Percentiles rank a stretch among this genome's conserved stretches.
Evolutionary conservation across 2,797 vertebrate genomes (phyloP).

Genomic region (Lacerta agilis): DNA sequence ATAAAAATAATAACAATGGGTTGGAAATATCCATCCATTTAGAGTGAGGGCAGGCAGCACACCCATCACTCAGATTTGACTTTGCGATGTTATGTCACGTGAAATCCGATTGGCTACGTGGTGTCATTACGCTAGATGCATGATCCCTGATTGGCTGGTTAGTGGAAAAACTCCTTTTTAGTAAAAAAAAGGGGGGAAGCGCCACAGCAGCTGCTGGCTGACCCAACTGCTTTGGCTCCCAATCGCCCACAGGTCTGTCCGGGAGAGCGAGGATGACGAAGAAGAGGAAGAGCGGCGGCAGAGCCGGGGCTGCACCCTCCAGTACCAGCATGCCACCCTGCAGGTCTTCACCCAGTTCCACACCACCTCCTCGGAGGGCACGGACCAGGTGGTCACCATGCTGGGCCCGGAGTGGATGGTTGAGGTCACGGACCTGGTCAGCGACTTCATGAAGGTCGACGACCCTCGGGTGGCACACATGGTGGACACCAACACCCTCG

Average conservation of each 20-base stretch:
- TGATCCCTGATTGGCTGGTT: background rate
- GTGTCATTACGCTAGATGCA: too few species aligned
- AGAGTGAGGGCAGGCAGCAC: too few species aligned
- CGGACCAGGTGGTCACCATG: constrained; percentile 95
- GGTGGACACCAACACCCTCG: constrained; percentile 90
- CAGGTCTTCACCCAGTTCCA: constrained; percentile 98
- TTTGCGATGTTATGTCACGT: too few species aligned
- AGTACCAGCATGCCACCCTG: constrained; percentile 93
- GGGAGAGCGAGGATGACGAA: constrained; percentile 94
- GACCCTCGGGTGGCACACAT: constrained; percentile 91
- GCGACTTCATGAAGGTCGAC: constrained; percentile 91
- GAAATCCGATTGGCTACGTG: too few species aligned
- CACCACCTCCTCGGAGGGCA: constrained; percentile 93
- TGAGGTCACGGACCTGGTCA: constrained; percentile 95
- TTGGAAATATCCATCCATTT: too few species aligned
- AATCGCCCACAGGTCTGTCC: constrained; percentile 65
- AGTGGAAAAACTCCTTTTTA: background rate
- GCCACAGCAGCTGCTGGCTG: background rate
- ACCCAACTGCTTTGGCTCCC: background rate
- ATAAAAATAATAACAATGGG: too few species aligned
- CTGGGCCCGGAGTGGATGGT: constrained; percentile 97
- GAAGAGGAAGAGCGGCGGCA: constrained; percentile 88
- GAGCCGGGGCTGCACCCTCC: constrained; percentile 92
- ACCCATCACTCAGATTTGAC: too few species aligned
- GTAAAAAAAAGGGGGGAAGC: accelerated